Conservation (phyloP, 2,888 invertebrate genomes). For the Imbricaverruca yamaguchii region DNA sequence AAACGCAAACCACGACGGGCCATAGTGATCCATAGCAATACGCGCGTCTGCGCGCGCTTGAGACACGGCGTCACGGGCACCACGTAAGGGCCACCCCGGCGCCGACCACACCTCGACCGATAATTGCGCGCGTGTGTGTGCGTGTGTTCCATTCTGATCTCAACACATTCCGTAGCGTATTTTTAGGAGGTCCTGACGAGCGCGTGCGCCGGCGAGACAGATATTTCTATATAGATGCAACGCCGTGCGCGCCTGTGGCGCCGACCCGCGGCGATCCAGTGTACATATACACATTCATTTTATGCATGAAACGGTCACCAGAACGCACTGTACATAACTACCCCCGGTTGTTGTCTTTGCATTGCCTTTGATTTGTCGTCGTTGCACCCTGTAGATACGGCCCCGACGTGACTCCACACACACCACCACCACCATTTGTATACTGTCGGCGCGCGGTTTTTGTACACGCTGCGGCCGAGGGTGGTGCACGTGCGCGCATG, state of each 20-base stretch:
- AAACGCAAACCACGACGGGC: background rate
- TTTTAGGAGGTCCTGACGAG: background rate
- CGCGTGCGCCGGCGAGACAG: background rate
- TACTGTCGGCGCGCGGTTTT: background rate
- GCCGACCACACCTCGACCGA: background rate
- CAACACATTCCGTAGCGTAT: constrained; percentile 22
- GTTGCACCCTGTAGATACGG: constrained; percentile 13
- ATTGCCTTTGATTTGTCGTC: constrained; percentile 19
- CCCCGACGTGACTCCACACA: background rate
- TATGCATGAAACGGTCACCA: constrained; percentile 10
- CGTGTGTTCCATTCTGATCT: constrained; percentile 20
- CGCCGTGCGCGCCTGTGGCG: background rate
- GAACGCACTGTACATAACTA: constrained; percentile 13
- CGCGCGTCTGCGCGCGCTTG: background rate
- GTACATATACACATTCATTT: constrained; percentile 21
- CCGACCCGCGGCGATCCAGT: background rate
- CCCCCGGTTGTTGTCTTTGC: constrained; percentile 17
- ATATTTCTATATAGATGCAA: constrained; percentile 22
- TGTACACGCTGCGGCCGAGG: background rate
- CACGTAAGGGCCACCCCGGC: background rate
- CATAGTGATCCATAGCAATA: constrained; percentile 20
- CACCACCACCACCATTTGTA: background rate
- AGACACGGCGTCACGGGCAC: no score
- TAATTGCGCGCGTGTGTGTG: background rate
- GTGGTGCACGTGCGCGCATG: background rate